Evolutionary conservation across 2,113 vertebrate species (phyloP), one percentile per base, ranked within the genome.

Genomic region (Triplophysa siluroides): DNA sequence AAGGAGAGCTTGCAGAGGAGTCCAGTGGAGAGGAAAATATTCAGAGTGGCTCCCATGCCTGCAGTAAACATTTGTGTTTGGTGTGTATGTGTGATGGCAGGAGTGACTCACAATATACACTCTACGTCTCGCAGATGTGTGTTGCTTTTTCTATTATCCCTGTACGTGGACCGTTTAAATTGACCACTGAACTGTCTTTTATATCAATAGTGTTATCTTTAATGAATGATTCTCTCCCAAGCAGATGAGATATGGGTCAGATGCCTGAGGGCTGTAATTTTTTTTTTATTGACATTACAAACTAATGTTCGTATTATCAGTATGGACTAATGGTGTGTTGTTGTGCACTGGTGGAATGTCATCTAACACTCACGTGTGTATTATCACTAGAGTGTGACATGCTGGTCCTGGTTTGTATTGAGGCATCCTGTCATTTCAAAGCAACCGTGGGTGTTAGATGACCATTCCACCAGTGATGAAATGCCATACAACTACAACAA

Each of bases 1-100:
- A 89, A 89, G 69, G 24, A 24, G 76, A 68, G 78, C 76, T 81
- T 68, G 24, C 78, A 81, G 78, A 77, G 82, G 26, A 78, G 80
- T 83, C 85, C 67, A 76, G 71, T 33, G 41, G 58, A 72, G 71
- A 43, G 80, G 82, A 81, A 43, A 47, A 71, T 62, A 71, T 72
- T 78, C 26, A 21, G 70, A 73, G 73, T 47, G 80, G 78, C 68
- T 79, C 43, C 47, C 43, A 4, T 71, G 66, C 67, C 56, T 21
- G 23, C 67, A 52, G 29, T 71, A 43, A 63, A 29, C 38, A 45
- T 78, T 58, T 61, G 29, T 60, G 60, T 26, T 65, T 64, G 50
- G 18, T 65, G n/a, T 21, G 18, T 54, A 54, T 54, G 50, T 54
- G 18, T 54, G 50, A 54, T 0, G 14, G 54, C n/a, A 10, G 54